Evolutionary conservation across 2,113 vertebrate genomes (phyloP).

Genomic region (Chloebia gouldiae): DNA sequence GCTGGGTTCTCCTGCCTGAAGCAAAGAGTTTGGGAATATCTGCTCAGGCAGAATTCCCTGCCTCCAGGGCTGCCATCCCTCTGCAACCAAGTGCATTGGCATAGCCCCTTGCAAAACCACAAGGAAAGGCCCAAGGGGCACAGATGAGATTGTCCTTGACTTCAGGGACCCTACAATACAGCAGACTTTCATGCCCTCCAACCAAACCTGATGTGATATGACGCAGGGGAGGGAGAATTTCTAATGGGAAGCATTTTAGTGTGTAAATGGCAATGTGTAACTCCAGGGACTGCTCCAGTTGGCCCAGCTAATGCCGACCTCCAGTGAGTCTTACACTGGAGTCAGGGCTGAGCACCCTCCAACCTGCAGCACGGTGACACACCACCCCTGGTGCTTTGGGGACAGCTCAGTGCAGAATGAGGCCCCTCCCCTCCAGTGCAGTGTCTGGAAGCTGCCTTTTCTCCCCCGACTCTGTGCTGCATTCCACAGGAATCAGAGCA

Average conservation of each 20-base stretch:
- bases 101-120: neutral
- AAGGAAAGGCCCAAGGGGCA: neutral
- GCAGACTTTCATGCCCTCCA: neutral
- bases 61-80: neutral
- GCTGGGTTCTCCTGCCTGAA: neutral
- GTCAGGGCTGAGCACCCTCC: neutral
- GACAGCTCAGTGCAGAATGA: neutral
- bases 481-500: neutral
- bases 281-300: neutral
- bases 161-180: neutral
- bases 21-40: neutral
- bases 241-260: neutral
- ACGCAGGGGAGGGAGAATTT: neutral
- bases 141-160: neutral
- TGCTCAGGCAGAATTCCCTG: neutral
- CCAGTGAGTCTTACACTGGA: accelerated
- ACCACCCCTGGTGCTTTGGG: neutral
- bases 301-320: neutral
- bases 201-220: neutral
- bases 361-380: neutral
- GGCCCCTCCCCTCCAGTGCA: neutral
- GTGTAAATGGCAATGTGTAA: neutral
- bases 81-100: neutral
- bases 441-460: neutral
- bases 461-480: neutral